Evolutionary conservation across 2,888 invertebrate genomes (phyloP), one percentile per base, ranked within the genome.

Genomic region (Drosophila cracens): DNA sequence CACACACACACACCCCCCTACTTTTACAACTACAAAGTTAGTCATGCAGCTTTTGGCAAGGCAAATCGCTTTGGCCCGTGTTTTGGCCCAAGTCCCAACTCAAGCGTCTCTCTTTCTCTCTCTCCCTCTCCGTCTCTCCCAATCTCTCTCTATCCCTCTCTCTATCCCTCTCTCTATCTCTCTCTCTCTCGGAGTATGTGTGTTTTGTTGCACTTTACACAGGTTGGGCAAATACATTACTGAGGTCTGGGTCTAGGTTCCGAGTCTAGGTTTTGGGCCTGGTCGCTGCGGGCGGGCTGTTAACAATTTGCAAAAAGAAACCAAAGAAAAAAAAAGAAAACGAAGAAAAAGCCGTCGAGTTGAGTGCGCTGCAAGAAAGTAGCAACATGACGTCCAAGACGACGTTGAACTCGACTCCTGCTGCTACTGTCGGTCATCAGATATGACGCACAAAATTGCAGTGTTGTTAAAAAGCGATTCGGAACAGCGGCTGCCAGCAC

Each of bases 391-490:
- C 77, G 85, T 85, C 88, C 79, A 63, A 70, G 70, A 74, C 59
- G 70, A 31, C 62, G 68, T 58, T 69, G 62, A 58, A 64, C 62
- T 33, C 56, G 54, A 64, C 60, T 54, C 64, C 56, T 53, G 34
- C 62, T 58, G 29, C 54, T 38, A 16, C 49, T 46, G 70, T 27
- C 52, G 74, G 59, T 34, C 66, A 65, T 60, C 65, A 56, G 73
- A 73, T 38, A 73, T 67, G 66, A 74, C 66, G 66, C 74, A 53
- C 66, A 70, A 76, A 84, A 91, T 85, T 90, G 90, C 90, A 87
- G 82, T 81, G 91, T 89, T 90, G 91, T 90, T 90, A 91, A 90
- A 90, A 90, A 90, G 87, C 87, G 76, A 90, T 90, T 89, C 76
- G 27, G 73, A 80, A 77, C 79, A 76, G 76, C 73, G 79, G 40